These are phyloP conservation scores for Bubo blakistoni DNA, from an alignment of 2,113 vertebrate genomes.

Conservation along the genomic window DNA sequence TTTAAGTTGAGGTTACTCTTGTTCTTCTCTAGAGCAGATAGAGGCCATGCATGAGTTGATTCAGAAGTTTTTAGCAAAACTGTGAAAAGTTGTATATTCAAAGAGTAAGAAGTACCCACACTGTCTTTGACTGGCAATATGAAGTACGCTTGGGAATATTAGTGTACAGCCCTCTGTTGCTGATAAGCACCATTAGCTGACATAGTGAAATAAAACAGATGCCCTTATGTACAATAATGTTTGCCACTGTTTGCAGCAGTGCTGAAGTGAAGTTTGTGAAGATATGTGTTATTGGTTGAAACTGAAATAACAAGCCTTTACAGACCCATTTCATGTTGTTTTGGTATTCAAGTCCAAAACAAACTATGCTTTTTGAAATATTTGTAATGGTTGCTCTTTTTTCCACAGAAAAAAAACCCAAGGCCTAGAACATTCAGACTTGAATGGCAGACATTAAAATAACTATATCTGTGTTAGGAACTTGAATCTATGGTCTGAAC, in stretches of 20 bases:
- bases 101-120: background rate
- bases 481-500: background rate
- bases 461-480: background rate
- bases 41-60: background rate
- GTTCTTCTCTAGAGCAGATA: background rate
- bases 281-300: background rate
- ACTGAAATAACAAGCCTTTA: background rate
- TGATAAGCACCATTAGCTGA: slow-evolving; percentile 31
- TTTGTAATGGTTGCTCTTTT: background rate
- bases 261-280: slow-evolving; percentile 1
- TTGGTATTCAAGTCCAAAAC: background rate
- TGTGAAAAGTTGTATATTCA: background rate
- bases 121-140: background rate
- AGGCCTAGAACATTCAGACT: background rate
- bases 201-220: slow-evolving; percentile 44
- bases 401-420: background rate
- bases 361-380: background rate
- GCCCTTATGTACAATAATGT: background rate
- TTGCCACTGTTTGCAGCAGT: slow-evolving; percentile 21
- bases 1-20: background rate
- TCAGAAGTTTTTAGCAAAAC: background rate
- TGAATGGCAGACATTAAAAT: background rate
- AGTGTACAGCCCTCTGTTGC: background rate
- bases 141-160: background rate
- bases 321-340: background rate